Evolutionary conservation across 2,888 invertebrate genomes (phyloP).

Genomic region (Brachyptera putata): DNA sequence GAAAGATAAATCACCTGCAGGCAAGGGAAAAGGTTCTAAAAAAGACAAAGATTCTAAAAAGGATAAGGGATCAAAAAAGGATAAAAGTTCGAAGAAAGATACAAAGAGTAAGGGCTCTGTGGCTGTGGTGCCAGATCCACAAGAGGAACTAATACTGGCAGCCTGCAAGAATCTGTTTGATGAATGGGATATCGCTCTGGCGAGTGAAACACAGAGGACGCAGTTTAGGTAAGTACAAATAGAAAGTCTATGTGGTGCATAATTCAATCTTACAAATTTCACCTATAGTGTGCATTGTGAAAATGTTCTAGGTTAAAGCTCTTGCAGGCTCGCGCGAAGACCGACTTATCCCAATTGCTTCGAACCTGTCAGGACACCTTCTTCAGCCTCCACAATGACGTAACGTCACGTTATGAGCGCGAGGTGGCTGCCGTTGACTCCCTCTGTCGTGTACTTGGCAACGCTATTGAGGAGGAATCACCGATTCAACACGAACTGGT

Average conservation of each 20-base stretch:
- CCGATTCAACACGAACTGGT: slow-evolving; percentile 49
- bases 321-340: slow-evolving; percentile 43
- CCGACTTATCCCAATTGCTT: slow-evolving; percentile 49
- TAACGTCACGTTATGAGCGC: slow-evolving; percentile 45
- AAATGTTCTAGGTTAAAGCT: no score
- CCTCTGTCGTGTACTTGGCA: slow-evolving; percentile 38
- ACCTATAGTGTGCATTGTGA: no score
- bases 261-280: no score
- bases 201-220: slow-evolving; percentile 54
- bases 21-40: slow-evolving; percentile 26
- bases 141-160: no score
- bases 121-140: no score
- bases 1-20: slow-evolving; percentile 18
- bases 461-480: slow-evolving; percentile 48
- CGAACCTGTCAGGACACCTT: no score
- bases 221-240: no score
- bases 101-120: not conserved
- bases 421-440: slow-evolving; percentile 44
- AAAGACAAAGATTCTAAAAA: slow-evolving; percentile 9
- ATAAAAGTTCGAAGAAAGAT: not conserved
- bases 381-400: slow-evolving; percentile 49
- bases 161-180: slow-evolving; percentile 44
- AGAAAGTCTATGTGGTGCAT: no score
- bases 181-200: slow-evolving; percentile 56
- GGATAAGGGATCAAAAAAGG: slow-evolving; percentile 15